Evolutionary conservation across 64 coral and sea anemone species (phyloP).

Genomic region (Montipora capricornis): DNA sequence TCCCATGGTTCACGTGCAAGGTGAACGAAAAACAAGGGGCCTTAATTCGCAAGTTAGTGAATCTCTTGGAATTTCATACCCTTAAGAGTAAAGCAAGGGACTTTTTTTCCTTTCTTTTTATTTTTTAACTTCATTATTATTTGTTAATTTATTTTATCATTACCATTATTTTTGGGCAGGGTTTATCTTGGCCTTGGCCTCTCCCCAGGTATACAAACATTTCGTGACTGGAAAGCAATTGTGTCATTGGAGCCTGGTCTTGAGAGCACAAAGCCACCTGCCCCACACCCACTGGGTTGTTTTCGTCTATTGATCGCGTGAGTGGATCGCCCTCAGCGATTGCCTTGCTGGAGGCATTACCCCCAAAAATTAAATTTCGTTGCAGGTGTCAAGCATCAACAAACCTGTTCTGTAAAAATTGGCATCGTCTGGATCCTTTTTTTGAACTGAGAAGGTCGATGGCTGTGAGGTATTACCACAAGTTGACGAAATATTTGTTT

Average conservation of each 20-base stretch:
- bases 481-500: not conserved
- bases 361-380: not conserved
- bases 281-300: conserved; percentile 33
- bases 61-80: too few species aligned
- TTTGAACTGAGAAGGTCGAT: not conserved
- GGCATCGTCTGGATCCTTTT: not conserved
- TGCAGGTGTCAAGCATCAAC: not conserved
- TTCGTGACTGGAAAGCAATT: not conserved
- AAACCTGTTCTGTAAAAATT: not conserved
- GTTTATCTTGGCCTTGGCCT: not conserved
- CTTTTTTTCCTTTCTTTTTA: too few species aligned
- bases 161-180: too few species aligned
- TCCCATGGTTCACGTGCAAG: too few species aligned
- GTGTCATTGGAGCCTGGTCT: not conserved
- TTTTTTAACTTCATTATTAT: too few species aligned
- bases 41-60: too few species aligned
- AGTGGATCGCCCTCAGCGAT: not conserved
- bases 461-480: not conserved
- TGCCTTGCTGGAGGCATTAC: not conserved
- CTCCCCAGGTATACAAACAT: not conserved
- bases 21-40: too few species aligned
- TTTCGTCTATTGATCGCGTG: conserved; percentile 37
- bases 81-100: too few species aligned
- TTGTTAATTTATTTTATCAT: not conserved
- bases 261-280: conserved; percentile 2